Evolutionary conservation across 2,113 vertebrate genomes (phyloP), one percentile per base, ranked within the genome.

Genomic region (Barnardius zonarius): DNA sequence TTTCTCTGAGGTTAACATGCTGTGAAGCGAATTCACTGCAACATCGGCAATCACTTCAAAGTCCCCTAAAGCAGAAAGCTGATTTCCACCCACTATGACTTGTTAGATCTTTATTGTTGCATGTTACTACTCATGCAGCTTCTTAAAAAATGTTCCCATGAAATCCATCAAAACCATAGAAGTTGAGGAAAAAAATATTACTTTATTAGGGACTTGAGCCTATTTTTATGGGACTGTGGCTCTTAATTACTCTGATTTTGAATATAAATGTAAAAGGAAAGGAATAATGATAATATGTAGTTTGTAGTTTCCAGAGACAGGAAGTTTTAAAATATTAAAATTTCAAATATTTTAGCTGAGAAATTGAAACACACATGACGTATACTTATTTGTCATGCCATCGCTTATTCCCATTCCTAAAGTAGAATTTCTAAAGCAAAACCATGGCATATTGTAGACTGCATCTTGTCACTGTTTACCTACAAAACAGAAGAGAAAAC

Each of bases 261-360:
- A 49, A 69, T 63, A 9, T 24, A 66, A 66, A 76, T 51, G 4
- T 13, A 57, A 79, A 68, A 48, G 48, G 6, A 30, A 83, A 73
- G 18, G 54, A 63, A 83, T 81, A 90, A 30, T 75, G 9, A 15
- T 5, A 13, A 76, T 19, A 3, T 49, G 7, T 8, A 37, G 8
- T 48, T 46, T 51, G 17, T 0, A 0, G 10, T 52, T 81, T 85
- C 63, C 7, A 80, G n/a, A 52, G 7, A 66, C 82, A 72, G 0
- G 11, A 49, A n/a, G 1, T 63, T 77, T 33, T 11, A 31, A 41
- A 44, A 46, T 25, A 12, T 49, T 44, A 20, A 44, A 28, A 39
- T n/a, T 44, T 88, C 18, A 82, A 39, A 30, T 73, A 48, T 37
- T 69, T 85, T 33, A 57, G 7, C 30, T 49, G 46, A 92, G 13